Conservation (phyloP, 2,113 vertebrate species). For the Halcyon malimbica region DNA sequence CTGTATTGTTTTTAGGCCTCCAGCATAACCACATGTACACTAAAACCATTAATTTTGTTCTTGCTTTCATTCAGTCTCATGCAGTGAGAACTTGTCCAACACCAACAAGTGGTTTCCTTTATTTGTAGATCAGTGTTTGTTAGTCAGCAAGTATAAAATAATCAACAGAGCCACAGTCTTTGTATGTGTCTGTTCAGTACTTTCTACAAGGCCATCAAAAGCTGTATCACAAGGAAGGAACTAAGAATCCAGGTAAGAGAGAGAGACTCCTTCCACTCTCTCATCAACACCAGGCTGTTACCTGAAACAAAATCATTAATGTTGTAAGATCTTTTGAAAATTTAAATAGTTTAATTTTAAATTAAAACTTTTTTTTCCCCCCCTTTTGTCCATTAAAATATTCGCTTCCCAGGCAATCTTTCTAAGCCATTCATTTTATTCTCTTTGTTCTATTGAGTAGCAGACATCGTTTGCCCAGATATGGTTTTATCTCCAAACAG, state of each 20-base stretch:
- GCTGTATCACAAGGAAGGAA: background rate
- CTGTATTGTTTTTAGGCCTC: background rate
- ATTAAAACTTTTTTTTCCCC: background rate
- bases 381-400: background rate
- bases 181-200: background rate
- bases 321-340: background rate
- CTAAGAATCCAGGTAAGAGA: background rate
- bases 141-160: background rate
- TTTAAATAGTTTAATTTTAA: background rate
- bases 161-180: background rate
- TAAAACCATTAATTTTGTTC: background rate
- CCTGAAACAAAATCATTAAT: background rate
- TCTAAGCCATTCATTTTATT: background rate
- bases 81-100: background rate
- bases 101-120: background rate
- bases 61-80: background rate
- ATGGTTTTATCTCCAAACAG: background rate
- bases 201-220: background rate
- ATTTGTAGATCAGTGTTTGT: background rate
- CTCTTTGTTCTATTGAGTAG: background rate
- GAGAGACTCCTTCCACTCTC: background rate
- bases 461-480: fast-evolving
- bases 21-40: background rate
- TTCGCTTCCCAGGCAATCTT: background rate
- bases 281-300: background rate